phyloP scores from a whole-genome alignment of 2,797 vertebrate species.

The Malacoraja senta region DNA sequence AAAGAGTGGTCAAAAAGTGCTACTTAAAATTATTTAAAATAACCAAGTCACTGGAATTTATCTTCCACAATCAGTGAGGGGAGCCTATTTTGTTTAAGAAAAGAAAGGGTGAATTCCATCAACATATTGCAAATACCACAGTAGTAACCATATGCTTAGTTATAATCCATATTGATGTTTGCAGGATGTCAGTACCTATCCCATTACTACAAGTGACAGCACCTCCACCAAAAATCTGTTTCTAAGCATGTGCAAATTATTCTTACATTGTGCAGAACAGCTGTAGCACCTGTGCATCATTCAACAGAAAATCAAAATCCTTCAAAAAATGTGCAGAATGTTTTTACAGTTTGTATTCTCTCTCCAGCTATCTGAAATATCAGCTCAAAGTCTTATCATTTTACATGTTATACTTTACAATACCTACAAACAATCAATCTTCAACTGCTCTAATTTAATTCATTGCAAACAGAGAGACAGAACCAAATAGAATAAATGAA shows the following conservation, averaged over 20 bases:
- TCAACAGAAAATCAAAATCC: background rate
- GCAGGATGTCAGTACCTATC: slow-evolving; percentile 34
- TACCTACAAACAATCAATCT: background rate
- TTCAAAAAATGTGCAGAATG: slow-evolving; percentile 2
- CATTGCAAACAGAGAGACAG: background rate
- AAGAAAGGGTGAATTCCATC: background rate
- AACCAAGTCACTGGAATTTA: background rate
- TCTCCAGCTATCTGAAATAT: background rate
- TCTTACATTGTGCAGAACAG: slow-evolving; percentile 24
- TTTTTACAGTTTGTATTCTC: background rate
- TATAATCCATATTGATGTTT: slow-evolving; percentile 35
- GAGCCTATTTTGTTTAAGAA: background rate
- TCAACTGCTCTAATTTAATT: background rate
- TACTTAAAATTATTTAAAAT: background rate
- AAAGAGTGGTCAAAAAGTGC: background rate
- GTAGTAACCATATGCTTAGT: slow-evolving; percentile 31
- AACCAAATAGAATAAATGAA: background rate
- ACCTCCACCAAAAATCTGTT: slow-evolving; percentile 36
- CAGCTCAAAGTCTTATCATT: background rate
- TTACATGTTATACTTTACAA: background rate
- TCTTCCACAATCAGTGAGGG: background rate
- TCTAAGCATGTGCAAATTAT: slow-evolving; percentile 34
- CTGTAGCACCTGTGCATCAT: slow-evolving; percentile 16
- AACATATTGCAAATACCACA: slow-evolving; percentile 30
- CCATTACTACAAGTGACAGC: slow-evolving; percentile 32